Evolutionary conservation across 2,888 invertebrate genomes (phyloP), one percentile per base, ranked within the genome.

Genomic region (Agrotis ipsilon): DNA sequence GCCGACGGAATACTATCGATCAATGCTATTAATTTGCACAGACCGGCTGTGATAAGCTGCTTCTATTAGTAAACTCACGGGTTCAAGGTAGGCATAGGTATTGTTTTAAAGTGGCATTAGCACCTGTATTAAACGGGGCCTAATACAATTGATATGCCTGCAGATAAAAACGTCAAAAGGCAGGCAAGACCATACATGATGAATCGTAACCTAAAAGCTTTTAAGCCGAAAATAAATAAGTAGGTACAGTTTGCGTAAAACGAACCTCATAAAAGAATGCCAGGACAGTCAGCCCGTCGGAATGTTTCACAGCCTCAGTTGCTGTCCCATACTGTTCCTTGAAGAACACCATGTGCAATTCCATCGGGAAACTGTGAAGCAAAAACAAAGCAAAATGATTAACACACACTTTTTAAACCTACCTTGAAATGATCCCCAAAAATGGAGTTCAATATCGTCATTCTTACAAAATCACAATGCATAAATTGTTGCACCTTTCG

Each of bases 281-380:
- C 45, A 98, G 93, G 0, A 98, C 98, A 0, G 97, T 97, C 54
- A 98, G 92, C 0, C 98, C 98, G 88, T 98, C 98, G 2, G 96
- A 91, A 87, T 98, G 96, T 16, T 96, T 94, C 16, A 97, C 89
- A 1, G 98, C 98, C 72, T 97, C 95, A 3, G 94, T 91, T n/a
- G 97, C 93, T 27, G 95, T 96, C 3, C 94, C 94, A 86, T 98
- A 98, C 61, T 96, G 96, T 68, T 96, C 96, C 88, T 98, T 98
- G 86, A 96, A 97, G 89, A 98, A 97, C 1, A 98, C 98, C 90
- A 98, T 97, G 88, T 98, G 98, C 58, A 98, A 93, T 92, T 98
- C 98, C 96, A 98, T 97, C 1, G 98, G 97, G 89, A 97, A 98
- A 91, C 97, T 97, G 91, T 90, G 93, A 94, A 65, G 16, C 45